A percentile compares a stretch with the other conserved stretches of the same genome.
phyloP scores from a whole-genome alignment of 2,797 vertebrate species.

The Pitangus sulphuratus region DNA sequence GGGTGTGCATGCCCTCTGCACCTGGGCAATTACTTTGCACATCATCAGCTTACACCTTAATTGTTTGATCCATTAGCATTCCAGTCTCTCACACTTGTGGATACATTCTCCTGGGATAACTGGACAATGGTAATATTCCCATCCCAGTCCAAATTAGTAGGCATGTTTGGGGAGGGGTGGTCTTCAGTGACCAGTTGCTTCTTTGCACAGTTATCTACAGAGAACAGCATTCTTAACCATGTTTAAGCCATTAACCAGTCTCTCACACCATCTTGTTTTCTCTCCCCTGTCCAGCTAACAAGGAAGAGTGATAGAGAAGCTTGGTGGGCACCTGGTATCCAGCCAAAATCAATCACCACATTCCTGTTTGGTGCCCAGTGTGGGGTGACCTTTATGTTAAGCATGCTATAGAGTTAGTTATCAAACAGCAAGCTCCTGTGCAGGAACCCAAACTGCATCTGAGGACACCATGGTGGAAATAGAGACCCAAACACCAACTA shows the following conservation, averaged over 20 bases:
- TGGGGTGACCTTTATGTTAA: rapidly evolving
- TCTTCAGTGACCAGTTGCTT: not conserved
- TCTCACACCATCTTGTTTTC: not conserved
- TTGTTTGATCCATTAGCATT: not conserved
- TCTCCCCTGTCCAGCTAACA: not conserved
- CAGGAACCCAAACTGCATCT: not conserved
- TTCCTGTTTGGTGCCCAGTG: not conserved
- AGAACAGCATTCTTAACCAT: not conserved
- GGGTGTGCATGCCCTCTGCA: not conserved
- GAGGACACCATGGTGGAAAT: not conserved
- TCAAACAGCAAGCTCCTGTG: rapidly evolving
- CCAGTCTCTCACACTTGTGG: not conserved
- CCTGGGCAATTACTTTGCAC: not conserved
- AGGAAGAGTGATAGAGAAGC: not conserved
- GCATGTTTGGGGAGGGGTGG: not conserved
- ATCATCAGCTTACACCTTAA: not conserved
- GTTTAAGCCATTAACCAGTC: not conserved
- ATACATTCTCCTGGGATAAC: not conserved
- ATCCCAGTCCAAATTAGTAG: not conserved
- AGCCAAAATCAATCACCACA: not conserved
- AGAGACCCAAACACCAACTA: not conserved
- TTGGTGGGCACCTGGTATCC: not conserved
- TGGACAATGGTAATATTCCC: not conserved
- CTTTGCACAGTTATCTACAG: not conserved
- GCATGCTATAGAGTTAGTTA: not conserved